Base-by-base conservation (phyloP, 2,113 vertebrate genomes). In the Ibidorhyncha struthersii region DNA sequence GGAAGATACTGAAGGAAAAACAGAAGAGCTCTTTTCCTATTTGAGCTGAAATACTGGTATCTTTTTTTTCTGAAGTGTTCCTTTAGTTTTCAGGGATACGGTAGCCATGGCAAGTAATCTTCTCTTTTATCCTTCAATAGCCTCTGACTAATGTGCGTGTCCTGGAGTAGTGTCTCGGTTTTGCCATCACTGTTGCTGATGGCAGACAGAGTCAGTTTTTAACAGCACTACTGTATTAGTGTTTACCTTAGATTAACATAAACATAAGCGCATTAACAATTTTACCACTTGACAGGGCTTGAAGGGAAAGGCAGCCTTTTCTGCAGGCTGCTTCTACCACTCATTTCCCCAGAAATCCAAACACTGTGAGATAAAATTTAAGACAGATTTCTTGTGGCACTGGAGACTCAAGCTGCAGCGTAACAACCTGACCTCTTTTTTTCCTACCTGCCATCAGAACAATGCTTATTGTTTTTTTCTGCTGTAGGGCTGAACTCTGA, bases 81-180 rank as follows among this genome's bases (percentile, higher is more conserved):
- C 27, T 86, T 65, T 58, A 82, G 43, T 25, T 86, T 85, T 85
- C 47, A 82, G 47, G 30, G 66, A 40, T 32, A 26, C 2, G 13
- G 84, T 88, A 96, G 82, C 71, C 53, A 50, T 83, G 66, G 71
- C 29, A 88, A 94, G 62, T 94, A 95, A 94, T 90, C 65, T 91
- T 63, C 18, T 95, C 10, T 85, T 78, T 85, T 76, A 82, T 82
- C 66, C 40, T 77, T 58, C 78, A 65, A 2, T 16, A 76, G 41
- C 7, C 50, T 87, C 29, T 70, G 36, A 77, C 19, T 89, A 45
- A 84, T 9, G 6, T 65, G 32, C 7, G 10, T 52, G 14, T 72
- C 43, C 25, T 2, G 2, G 40, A 56, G 5, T 9, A 81, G 3
- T 53, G 17, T 43, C 56, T 91, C 0, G 0, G 18, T 79, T 91